A percentile compares a stretch with the other conserved stretches of the same genome.
phyloP scores from a whole-genome alignment of 92 coral and sea anemone species.

The Heteractis magnifica region DNA sequence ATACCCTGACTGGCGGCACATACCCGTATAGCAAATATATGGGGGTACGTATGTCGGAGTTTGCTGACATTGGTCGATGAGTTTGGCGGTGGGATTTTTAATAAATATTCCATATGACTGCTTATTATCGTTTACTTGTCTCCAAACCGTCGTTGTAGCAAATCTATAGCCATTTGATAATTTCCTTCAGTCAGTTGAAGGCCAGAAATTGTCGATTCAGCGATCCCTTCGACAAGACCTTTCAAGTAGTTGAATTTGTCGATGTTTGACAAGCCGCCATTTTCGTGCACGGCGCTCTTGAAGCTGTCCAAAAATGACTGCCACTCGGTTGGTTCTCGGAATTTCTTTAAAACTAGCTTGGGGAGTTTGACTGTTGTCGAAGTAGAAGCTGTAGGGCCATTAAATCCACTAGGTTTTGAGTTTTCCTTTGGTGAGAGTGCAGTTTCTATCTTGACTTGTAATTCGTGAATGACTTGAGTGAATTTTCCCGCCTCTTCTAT shows the following conservation, averaged over 20 bases:
- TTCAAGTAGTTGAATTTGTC: slow-evolving; percentile 9
- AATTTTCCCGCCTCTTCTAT: background rate
- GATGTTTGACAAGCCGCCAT: slow-evolving; percentile 14
- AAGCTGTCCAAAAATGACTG: slow-evolving; percentile 2
- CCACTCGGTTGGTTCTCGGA: slow-evolving; percentile 7
- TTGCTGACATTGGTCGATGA: background rate
- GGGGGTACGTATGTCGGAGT: background rate
- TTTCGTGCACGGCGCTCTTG: slow-evolving; percentile 18
- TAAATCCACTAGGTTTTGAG: background rate
- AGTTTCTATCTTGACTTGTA: background rate
- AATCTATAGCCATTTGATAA: background rate
- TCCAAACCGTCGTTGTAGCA: slow-evolving; percentile 6
- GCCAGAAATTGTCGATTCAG: background rate
- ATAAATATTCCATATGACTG: background rate
- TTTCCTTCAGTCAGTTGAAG: background rate
- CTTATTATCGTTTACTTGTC: background rate
- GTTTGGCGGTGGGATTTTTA: background rate
- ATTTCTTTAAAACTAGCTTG: background rate
- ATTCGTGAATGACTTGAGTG: background rate
- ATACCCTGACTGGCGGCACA: too few relatives aligned
- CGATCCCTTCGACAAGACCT: background rate
- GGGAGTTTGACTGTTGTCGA: too few relatives aligned
- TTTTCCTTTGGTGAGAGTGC: background rate
- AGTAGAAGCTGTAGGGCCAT: background rate
- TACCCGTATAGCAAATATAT: too few relatives aligned